These are phyloP conservation scores for Petaurus breviceps DNA, from an alignment of 2,113 vertebrate species.

Conservation along the genomic window DNA sequence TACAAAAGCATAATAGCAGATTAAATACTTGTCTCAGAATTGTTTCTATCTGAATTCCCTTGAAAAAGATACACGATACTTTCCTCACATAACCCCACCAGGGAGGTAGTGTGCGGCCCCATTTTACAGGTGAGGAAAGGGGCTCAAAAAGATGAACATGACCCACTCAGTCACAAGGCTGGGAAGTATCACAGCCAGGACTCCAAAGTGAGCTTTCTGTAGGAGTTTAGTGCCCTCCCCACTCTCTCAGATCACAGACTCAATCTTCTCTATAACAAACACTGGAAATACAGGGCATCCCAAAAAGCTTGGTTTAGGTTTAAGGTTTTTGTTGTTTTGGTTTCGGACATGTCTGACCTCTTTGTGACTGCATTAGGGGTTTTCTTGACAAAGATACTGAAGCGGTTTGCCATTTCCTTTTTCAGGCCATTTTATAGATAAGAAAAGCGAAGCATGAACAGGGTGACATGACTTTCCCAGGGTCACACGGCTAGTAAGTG, in stretches of 20 bases:
- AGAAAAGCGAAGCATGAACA: no score
- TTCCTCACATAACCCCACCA: neutral
- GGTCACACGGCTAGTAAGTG: no score
- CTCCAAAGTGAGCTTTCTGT: fast-evolving
- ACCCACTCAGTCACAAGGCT: neutral
- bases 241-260: neutral
- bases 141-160: neutral
- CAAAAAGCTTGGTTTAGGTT: no score
- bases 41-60: neutral
- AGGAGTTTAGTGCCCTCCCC: neutral
- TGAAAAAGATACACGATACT: neutral
- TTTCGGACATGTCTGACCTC: no score
- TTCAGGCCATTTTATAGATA: no score
- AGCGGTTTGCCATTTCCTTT: no score
- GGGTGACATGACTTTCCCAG: no score
- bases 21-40: neutral
- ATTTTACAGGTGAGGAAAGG: neutral
- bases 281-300: neutral
- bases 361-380: no score
- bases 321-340: no score
- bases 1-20: neutral
- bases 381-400: no score
- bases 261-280: neutral
- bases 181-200: neutral
- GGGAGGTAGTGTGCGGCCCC: neutral